phyloP scores from a whole-genome alignment of 2,888 invertebrate species.

The Myopa testacea region DNA sequence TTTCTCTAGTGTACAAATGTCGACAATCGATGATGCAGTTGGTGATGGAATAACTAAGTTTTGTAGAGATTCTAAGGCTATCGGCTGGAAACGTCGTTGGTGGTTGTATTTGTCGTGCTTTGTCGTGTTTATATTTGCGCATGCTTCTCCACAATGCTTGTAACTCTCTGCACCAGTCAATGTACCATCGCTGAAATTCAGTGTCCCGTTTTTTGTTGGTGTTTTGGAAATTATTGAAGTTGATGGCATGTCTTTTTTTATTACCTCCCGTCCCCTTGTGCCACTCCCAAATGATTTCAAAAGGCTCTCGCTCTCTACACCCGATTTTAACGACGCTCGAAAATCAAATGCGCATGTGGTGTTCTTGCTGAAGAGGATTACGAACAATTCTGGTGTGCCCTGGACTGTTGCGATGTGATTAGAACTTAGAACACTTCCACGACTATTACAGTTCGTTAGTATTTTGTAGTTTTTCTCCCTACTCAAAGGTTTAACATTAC shows the following conservation, averaged over 20 bases:
- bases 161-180: slow-evolving; percentile 28
- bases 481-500: slow-evolving; percentile 23
- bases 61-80: slow-evolving; percentile 16
- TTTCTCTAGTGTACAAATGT: slow-evolving; percentile 45
- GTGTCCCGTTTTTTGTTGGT: slow-evolving; percentile 40
- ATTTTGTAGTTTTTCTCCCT: slow-evolving; percentile 20
- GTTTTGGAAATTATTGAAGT: slow-evolving; percentile 19
- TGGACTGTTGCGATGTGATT: slow-evolving; percentile 45
- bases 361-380: neutral
- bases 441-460: slow-evolving; percentile 18
- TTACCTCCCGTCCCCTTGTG: slow-evolving; percentile 9
- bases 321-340: slow-evolving; percentile 4
- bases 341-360: slow-evolving; percentile 1
- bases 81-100: neutral
- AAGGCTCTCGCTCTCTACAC: slow-evolving; percentile 12
- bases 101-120: slow-evolving; percentile 8
- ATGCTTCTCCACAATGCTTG: slow-evolving; percentile 37
- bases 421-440: slow-evolving; percentile 25
- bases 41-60: slow-evolving; percentile 30
- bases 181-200: slow-evolving; percentile 20
- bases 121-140: slow-evolving; percentile 33
- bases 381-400: slow-evolving; percentile 43
- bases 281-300: slow-evolving; percentile 6
- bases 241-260: slow-evolving; percentile 33
- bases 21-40: slow-evolving; percentile 51